Base-by-base conservation (phyloP, 1,140 invertebrate genomes). In the Agrypnia vestita region DNA sequence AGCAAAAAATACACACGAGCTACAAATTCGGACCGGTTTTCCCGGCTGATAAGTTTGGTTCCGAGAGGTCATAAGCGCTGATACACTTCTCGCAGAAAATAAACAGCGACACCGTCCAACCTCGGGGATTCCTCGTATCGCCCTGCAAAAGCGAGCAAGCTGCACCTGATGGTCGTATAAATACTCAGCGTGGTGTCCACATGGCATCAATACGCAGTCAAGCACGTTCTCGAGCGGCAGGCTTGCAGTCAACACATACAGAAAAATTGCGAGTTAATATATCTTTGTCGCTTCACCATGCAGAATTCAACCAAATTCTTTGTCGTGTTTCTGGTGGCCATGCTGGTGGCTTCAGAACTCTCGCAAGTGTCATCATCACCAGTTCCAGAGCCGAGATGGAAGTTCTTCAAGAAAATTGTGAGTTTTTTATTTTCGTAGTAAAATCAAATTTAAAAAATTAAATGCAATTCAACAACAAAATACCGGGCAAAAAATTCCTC, bases 241-340 rank as follows among this genome's bases (percentile, higher is more conserved):
- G 1, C 17, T 17, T 55, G 7, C 19, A 55, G 6, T 15, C n/a
- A n/a, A n/a, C n/a, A n/a, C n/a, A 35, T 35, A 35, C 6, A 3
- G 25, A 3, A 35, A 35, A 35, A 1, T 35, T 35, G 25, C 1
- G 6, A 35, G 25, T 35, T 35, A 35, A 35, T 35, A 35, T 6
- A 35, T 35, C 6, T 35, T 35, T n/a, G n/a, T n/a, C n/a, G n/a
- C n/a, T n/a, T 35, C 25, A 56, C 1, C 3, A 56, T 12, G 13
- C 53, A 19, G 25, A 19, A 15, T 1, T 56, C 53, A 56, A 19
- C 53, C 53, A 56, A 56, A 19, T 19, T 56, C 12, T 17, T 56
- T 11, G 15, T 56, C 53, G 53, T 56, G 53, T 19, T 56, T 56
- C 15, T 56, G 9, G 53, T 56, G 53, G 15, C 53, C 53, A 56